phyloP scores from a whole-genome alignment of 1,140 invertebrate species.

The Megalonaias nervosa region DNA sequence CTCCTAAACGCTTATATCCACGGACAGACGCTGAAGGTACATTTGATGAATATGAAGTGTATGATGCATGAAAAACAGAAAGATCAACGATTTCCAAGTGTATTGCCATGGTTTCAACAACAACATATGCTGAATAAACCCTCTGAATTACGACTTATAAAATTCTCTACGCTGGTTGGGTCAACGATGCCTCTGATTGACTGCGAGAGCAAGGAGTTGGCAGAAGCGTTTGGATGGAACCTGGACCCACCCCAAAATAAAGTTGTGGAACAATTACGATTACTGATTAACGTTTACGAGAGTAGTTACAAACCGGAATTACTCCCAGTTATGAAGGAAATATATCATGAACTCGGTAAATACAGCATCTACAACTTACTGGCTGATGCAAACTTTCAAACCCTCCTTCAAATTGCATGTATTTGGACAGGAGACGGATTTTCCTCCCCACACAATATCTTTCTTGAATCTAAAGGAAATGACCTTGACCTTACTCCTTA shows the following conservation, averaged over 20 bases:
- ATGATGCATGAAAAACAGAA: background rate
- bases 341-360: background rate
- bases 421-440: constrained; percentile 18
- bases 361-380: background rate
- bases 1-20: background rate
- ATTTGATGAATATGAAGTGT: background rate
- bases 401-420: background rate
- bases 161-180: background rate
- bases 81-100: constrained; percentile 4
- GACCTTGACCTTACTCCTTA: constrained; percentile 14
- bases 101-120: background rate
- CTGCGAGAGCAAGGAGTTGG: background rate
- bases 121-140: background rate
- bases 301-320: background rate
- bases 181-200: constrained; percentile 1
- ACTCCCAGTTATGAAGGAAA: constrained; percentile 1
- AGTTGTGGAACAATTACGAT: constrained; percentile 2
- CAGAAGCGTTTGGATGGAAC: constrained; percentile 15
- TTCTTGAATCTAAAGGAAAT: background rate
- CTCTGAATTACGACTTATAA: background rate
- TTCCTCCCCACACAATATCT: background rate
- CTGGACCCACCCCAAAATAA: background rate
- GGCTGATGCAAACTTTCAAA: background rate
- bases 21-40: background rate
- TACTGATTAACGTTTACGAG: background rate